Base-by-base conservation (phyloP, 2,113 vertebrate species). In the Neotoma lepida region DNA sequence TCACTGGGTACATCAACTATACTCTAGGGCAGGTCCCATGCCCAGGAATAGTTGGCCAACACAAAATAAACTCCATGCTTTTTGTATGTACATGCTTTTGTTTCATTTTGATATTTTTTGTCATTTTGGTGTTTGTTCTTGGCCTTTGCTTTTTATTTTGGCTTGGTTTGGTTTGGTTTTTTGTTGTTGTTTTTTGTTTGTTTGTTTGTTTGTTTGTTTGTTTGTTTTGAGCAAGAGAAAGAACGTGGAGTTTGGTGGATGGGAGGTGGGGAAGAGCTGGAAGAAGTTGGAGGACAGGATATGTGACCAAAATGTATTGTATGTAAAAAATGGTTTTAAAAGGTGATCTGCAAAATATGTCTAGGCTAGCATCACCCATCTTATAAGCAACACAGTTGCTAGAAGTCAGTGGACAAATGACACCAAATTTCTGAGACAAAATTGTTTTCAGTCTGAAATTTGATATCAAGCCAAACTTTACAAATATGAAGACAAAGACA, bases 391-490 rank as follows among this genome's bases (percentile, higher is more conserved):
- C 44, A 22, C 61, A 26, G 51, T 68, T 88, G 46, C 56, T 88
- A 84, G 95, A 93, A 92, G 22, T 56, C 63, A 89, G 1, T 88
- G 51, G 58, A 86, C 39, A n/a, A 93, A 39, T 54, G 58, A 61
- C 3, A 18, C 86, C 87, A 68, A 70, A n/a, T 33, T 96, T 94
- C 66, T 91, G 64, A 92, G 49, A 76, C 85, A 94, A 74, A 74
- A 73, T 94, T 84, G 51, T 94, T 95, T 96, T 96, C 80, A 86
- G 94, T 80, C 87, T 93, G 90, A 56, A 88, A 89, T 94, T 93
- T 89, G 84, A 30, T 96, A 82, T 35, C 24, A 89, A 94, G 63
- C 90, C 92, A 94, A 80, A 85, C 68, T 94, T 88, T 89, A 89
- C 87, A 96, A 91, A 92, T 77, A 39, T 73, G 61, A 95, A 92